A percentile compares a stretch with the other conserved stretches of the same genome.
These are phyloP conservation scores for Dendrolimus punctatus DNA, from an alignment of 1,140 invertebrate genomes.

Conservation along the genomic window DNA sequence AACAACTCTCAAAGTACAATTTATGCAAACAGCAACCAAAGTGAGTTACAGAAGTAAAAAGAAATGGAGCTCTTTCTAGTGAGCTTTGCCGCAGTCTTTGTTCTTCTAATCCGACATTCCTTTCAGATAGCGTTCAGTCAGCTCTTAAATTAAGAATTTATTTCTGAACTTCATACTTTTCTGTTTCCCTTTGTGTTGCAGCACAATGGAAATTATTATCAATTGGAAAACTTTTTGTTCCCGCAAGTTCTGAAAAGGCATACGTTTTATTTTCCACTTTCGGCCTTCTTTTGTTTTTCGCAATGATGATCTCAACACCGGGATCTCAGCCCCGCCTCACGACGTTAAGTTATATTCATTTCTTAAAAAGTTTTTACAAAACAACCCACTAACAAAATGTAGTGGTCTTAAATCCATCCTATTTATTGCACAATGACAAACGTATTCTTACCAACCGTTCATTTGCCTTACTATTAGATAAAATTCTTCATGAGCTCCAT, in stretches of 20 bases:
- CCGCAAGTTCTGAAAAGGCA: conserved; percentile 43
- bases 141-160: conserved; percentile 65
- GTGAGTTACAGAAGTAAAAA: conserved; percentile 31
- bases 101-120: conserved; percentile 54
- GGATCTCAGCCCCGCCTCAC: conserved; percentile 1
- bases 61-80: conserved; percentile 31
- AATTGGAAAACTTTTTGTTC: conserved; percentile 59
- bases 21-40: conserved; percentile 23
- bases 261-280: conserved; percentile 43
- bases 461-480: no score
- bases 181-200: conserved; percentile 54
- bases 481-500: no score
- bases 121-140: conserved; percentile 58
- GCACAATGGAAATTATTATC: conserved; percentile 65
- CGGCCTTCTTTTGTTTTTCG: conserved; percentile 27
- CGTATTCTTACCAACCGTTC: no score
- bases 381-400: no score
- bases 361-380: conserved; percentile 4
- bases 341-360: conserved; percentile 6
- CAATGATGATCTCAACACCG: conserved; percentile 5
- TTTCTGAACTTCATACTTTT: conserved; percentile 60
- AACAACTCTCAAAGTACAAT: conserved; percentile 6
- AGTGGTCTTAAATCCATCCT: no score
- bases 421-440: no score
- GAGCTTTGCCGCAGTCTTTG: conserved; percentile 37